Conservation (phyloP, 2,888 invertebrate species). For the Melieria picta region DNA sequence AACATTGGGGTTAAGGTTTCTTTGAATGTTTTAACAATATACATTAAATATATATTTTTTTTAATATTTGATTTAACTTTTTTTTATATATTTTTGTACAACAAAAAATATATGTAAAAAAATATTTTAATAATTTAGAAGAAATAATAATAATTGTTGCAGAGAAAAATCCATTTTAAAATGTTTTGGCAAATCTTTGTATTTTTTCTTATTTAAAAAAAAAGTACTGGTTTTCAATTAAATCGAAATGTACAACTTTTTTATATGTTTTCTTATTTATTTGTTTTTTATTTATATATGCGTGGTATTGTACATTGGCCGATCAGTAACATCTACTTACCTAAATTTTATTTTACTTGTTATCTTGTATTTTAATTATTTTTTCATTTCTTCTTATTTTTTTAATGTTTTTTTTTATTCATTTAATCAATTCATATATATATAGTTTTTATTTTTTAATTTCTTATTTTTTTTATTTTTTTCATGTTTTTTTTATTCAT, state of each 20-base stretch:
- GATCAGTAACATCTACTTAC: no score
- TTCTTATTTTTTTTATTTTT: not conserved
- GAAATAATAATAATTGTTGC: no score
- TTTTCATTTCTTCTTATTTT: not conserved
- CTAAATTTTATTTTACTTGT: not conserved
- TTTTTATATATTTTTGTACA: no score
- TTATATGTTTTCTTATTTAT: not conserved
- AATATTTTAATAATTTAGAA: no score
- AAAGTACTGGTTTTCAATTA: conserved; percentile 3
- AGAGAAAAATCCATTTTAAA: no score
- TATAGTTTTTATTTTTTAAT: not conserved
- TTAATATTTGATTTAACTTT: no score
- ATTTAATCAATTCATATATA: not conserved
- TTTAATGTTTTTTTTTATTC: not conserved
- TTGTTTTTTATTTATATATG: not conserved
- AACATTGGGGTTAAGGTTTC: no score
- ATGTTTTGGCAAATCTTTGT: not conserved
- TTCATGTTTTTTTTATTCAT: not conserved
- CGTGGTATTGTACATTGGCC: no score
- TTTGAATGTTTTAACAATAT: no score
- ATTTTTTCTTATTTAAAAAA: not conserved
- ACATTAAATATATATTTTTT: no score
- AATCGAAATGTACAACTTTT: not conserved
- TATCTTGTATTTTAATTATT: not conserved
- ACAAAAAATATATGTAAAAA: no score